These are phyloP conservation scores for Pseudomyrmex pallidus DNA, from an alignment of 1,140 invertebrate species.

Conservation along the genomic window DNA sequence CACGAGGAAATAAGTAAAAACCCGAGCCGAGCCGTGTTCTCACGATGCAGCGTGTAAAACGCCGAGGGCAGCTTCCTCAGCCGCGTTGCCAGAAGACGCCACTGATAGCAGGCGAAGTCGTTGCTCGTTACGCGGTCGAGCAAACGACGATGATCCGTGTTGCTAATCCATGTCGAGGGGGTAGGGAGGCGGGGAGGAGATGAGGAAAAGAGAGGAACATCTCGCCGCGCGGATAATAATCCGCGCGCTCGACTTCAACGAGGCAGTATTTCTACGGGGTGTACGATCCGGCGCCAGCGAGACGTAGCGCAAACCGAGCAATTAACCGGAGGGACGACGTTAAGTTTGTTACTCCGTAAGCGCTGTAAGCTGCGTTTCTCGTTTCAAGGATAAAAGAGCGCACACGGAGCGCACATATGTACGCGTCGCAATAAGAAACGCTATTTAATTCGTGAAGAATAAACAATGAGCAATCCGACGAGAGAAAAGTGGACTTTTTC, in stretches of 20 bases:
- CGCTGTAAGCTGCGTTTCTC: neutral
- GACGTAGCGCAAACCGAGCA: slow-evolving; percentile 50
- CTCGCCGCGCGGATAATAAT: slow-evolving; percentile 48
- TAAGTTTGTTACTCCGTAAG: neutral
- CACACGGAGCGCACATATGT: neutral
- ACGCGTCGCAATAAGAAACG: neutral
- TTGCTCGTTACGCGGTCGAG: slow-evolving; percentile 36
- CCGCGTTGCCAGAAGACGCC: neutral
- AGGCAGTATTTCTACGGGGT: slow-evolving; percentile 15
- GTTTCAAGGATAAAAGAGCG: slow-evolving; percentile 22
- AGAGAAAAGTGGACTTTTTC: neutral
- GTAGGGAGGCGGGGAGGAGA: no score
- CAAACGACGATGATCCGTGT: slow-evolving; percentile 30
- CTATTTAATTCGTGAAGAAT: slow-evolving; percentile 11
- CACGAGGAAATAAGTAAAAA: neutral
- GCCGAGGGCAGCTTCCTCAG: neutral
- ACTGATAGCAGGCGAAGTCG: slow-evolving; percentile 6
- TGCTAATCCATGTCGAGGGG: slow-evolving; percentile 18
- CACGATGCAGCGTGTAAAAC: neutral
- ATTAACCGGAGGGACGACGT: slow-evolving; percentile 53
- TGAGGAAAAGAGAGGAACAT: neutral
- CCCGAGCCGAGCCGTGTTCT: neutral
- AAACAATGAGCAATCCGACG: slow-evolving; percentile 39
- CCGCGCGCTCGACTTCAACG: slow-evolving; percentile 22
- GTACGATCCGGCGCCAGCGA: slow-evolving; percentile 45